A percentile compares a stretch with the other conserved stretches of the same genome.
Evolutionary conservation across 2,113 vertebrate genomes (phyloP).

Genomic region (Gobiocypris rarus): DNA sequence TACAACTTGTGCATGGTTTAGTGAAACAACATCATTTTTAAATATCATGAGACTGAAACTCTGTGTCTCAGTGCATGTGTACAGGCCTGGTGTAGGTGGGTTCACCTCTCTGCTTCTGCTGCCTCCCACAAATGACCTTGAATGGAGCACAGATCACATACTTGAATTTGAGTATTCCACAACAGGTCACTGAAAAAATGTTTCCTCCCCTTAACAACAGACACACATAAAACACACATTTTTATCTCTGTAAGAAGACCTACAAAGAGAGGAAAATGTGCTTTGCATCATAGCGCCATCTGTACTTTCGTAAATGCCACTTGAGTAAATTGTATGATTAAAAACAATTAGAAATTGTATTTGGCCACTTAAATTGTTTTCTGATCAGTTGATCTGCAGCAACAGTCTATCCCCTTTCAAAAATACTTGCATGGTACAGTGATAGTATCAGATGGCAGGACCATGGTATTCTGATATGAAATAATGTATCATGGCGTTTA

Average conservation of each 20-base stretch:
- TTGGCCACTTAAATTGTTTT: not conserved
- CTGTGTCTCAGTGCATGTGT: slow-evolving; percentile 4
- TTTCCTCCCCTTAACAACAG: not conserved
- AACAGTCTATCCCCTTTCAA: not conserved
- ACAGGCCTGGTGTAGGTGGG: slow-evolving; percentile 18
- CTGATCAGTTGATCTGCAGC: not conserved
- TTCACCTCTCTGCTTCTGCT: slow-evolving; percentile 25
- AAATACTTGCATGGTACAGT: not conserved
- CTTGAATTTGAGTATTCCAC: not conserved
- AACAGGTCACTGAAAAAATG: not conserved
- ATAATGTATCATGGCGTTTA: not conserved
- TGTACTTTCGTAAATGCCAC: not conserved
- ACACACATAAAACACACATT: not conserved
- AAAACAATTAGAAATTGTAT: not conserved
- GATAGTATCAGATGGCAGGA: not conserved
- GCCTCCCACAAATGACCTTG: slow-evolving; percentile 54
- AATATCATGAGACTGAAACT: not conserved
- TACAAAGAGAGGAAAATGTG: slow-evolving; percentile 7
- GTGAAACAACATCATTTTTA: no score
- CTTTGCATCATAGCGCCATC: slow-evolving; percentile 49
- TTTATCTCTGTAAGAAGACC: not conserved
- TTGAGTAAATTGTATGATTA: not conserved
- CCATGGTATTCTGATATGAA: not conserved
- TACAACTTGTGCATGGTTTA: not conserved
- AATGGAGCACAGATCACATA: slow-evolving; percentile 35